phyloP scores from a whole-genome alignment of 2,113 vertebrate species.

The rat (Rattus norvegicus) region DNA sequence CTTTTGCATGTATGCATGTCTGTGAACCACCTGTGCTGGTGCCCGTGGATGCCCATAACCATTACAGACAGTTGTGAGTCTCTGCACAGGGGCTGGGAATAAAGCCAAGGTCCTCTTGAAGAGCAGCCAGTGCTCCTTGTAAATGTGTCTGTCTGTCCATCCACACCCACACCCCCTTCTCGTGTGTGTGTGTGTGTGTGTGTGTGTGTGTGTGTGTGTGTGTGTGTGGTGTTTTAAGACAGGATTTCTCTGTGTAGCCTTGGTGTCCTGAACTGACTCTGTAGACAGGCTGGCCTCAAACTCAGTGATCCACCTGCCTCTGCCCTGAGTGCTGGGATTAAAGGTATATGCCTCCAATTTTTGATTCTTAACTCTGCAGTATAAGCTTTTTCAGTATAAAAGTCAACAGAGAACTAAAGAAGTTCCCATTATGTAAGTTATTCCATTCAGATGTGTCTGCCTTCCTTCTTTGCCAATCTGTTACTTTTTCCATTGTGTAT shows the following conservation, averaged over 20 bases:
- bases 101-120: not conserved
- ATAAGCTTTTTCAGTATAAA: slow-evolving; percentile 51
- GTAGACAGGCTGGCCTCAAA: not conserved
- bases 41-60: not conserved
- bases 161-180: too few relatives aligned
- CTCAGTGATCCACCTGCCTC: not conserved
- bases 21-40: not conserved
- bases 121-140: not conserved
- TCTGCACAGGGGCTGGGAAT: not conserved
- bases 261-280: not conserved
- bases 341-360: not conserved
- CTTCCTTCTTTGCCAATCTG: not conserved
- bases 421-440: slow-evolving; percentile 25
- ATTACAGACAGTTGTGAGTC: not conserved
- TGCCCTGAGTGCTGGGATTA: not conserved
- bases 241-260: not conserved
- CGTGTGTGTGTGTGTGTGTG: too few relatives aligned
- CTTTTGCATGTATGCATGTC: not conserved
- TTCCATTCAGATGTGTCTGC: slow-evolving; percentile 8
- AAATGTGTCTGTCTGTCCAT: too few relatives aligned
- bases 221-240: not conserved
- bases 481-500: slow-evolving; percentile 16
- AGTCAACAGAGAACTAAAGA: slow-evolving; percentile 53
- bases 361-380: slow-evolving; percentile 14
- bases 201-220: too few relatives aligned